Evolutionary conservation across 1,140 invertebrate genomes (phyloP).

Genomic region (Scaptodrosophila lebanonensis): DNA sequence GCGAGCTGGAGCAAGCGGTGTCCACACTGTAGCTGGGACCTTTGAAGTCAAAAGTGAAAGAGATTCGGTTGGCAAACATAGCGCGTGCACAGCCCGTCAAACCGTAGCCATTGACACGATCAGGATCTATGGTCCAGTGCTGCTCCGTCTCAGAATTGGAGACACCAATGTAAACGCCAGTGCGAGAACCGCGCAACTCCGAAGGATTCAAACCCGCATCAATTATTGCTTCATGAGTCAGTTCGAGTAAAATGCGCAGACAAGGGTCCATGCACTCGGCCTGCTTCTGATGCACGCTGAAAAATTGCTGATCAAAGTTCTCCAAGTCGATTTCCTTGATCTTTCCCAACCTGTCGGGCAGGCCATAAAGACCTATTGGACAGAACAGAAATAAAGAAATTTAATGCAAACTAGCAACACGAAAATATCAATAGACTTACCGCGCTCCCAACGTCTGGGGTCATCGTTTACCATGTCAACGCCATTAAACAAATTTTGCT

Average conservation of each 20-base stretch:
- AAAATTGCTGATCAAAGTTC: constrained; percentile 95
- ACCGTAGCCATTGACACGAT: constrained; percentile 92
- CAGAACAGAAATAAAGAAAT: neutral
- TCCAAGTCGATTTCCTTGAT: constrained; percentile 92
- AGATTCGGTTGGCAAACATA: constrained; percentile 98
- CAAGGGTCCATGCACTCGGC: constrained; percentile 97
- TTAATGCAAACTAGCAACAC: too few species aligned
- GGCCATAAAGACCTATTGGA: constrained; percentile 81
- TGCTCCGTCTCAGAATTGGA: constrained; percentile 92
- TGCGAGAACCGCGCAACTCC: constrained; percentile 88
- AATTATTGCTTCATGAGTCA: constrained; percentile 95
- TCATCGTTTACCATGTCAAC: constrained; percentile 94
- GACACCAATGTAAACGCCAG: constrained; percentile 94
- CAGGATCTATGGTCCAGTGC: constrained; percentile 85
- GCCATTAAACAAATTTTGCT: constrained; percentile 88
- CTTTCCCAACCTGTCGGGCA: constrained; percentile 92
- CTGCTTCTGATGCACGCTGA: constrained; percentile 95
- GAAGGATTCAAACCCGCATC: constrained; percentile 93
- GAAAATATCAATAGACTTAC: too few species aligned
- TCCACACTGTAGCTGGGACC: constrained; percentile 95
- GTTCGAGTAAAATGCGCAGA: constrained; percentile 91
- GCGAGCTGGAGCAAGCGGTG: constrained; percentile 96
- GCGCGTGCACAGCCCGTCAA: constrained; percentile 93
- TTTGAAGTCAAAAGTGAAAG: constrained; percentile 95
- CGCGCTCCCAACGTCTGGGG: constrained; percentile 86